Evolutionary conservation across 1,140 invertebrate species (phyloP).

Genomic region (Dysdera silvatica): DNA sequence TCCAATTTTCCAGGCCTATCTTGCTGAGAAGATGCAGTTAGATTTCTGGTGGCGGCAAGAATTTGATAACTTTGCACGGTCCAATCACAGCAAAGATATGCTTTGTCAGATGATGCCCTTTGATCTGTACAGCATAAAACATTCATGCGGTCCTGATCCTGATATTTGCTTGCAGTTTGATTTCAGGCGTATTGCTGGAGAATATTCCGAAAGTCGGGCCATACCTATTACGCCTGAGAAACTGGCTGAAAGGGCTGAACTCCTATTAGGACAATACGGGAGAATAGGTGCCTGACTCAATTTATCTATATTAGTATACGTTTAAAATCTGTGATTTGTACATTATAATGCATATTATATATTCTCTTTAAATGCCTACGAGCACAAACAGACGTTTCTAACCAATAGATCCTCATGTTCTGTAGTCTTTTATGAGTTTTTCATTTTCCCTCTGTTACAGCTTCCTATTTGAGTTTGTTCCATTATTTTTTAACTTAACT

Average conservation of each 20-base stretch:
- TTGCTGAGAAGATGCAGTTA: constrained; percentile 67
- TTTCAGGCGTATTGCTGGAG: constrained; percentile 79
- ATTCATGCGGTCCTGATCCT: constrained; percentile 96
- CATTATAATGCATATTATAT: no score
- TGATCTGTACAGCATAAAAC: constrained; percentile 94
- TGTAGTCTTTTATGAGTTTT: no score
- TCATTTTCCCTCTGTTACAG: no score
- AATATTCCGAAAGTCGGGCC: constrained; percentile 81
- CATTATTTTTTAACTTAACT: no score
- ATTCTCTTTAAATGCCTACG: no score
- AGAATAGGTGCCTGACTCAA: no score
- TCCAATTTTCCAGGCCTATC: no score
- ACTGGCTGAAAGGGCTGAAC: constrained; percentile 70
- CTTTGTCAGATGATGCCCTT: constrained; percentile 98
- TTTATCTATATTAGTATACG: no score
- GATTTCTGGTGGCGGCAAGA: constrained; percentile 91
- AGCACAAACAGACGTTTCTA: no score
- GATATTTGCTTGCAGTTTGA: constrained; percentile 97
- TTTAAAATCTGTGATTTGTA: no score
- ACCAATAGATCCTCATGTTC: no score
- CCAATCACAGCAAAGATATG: constrained; percentile 62
- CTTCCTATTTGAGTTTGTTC: no score
- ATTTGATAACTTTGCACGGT: constrained; percentile 64
- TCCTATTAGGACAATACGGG: constrained; percentile 76
- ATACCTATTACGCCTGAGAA: constrained; percentile 74